phyloP scores from a whole-genome alignment of 2,888 invertebrate genomes.

The Cordilura impudica region DNA sequence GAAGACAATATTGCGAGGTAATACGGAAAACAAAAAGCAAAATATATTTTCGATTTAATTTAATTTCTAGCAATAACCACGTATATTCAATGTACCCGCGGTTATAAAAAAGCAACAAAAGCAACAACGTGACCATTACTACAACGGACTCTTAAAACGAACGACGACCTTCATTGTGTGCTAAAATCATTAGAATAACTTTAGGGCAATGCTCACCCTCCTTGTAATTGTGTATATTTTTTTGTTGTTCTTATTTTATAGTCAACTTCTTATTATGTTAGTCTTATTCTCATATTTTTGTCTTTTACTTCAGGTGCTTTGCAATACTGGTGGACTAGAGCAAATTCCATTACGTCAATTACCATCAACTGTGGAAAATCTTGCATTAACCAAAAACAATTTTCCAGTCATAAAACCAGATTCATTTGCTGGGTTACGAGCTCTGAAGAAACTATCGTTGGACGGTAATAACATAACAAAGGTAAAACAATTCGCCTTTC shows the following conservation, averaged over 20 bases:
- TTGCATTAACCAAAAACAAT: slow-evolving; percentile 91
- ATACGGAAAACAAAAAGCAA: slow-evolving; percentile 12
- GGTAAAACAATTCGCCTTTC: slow-evolving; percentile 91
- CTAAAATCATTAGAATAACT: slow-evolving; percentile 37
- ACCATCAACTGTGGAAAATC: slow-evolving; percentile 88
- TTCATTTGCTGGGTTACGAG: slow-evolving; percentile 89
- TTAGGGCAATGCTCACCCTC: slow-evolving; percentile 9
- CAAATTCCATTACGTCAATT: slow-evolving; percentile 88
- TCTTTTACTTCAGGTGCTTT: slow-evolving; percentile 84
- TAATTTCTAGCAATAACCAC: slow-evolving; percentile 74
- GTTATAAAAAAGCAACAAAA: slow-evolving; percentile 41
- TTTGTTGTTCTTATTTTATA: neutral
- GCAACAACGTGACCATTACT: slow-evolving; percentile 12
- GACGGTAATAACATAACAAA: slow-evolving; percentile 92
- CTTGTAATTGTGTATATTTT: slow-evolving; percentile 13
- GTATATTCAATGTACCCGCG: slow-evolving; percentile 72
- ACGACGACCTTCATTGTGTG: slow-evolving; percentile 28
- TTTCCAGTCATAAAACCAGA: slow-evolving; percentile 89
- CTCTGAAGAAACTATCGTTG: slow-evolving; percentile 88
- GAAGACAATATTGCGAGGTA: neutral
- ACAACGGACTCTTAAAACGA: neutral
- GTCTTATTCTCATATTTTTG: slow-evolving; percentile 18
- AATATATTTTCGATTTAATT: slow-evolving; percentile 72
- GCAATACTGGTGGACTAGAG: slow-evolving; percentile 90
- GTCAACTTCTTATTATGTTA: slow-evolving; percentile 18